Conservation (phyloP, 2,797 vertebrate genomes). For the Channa striata region DNA sequence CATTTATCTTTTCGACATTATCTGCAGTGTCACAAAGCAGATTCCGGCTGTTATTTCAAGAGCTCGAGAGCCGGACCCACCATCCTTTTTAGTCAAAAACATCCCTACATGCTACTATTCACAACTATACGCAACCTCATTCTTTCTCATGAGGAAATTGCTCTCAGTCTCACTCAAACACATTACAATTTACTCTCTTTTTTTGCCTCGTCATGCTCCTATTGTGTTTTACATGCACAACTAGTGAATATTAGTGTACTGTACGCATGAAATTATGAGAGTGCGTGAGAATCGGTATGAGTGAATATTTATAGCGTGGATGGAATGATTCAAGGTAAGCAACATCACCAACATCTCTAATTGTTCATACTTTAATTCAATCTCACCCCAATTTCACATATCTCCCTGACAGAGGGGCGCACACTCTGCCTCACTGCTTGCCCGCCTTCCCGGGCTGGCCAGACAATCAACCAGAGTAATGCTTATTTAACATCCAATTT, state of each 20-base stretch:
- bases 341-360: slow-evolving; percentile 72
- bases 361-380: slow-evolving; percentile 85
- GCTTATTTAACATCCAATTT: slow-evolving; percentile 90
- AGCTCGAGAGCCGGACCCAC: neutral
- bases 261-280: neutral
- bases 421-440: slow-evolving; percentile 69
- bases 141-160: too few relatives aligned
- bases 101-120: neutral
- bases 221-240: neutral
- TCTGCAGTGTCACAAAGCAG: neutral
- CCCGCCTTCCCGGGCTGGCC: slow-evolving; percentile 72
- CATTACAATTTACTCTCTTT: too few relatives aligned
- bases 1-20: slow-evolving; percentile 11
- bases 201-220: too few relatives aligned
- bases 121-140: neutral
- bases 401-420: slow-evolving; percentile 67
- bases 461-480: slow-evolving; percentile 85
- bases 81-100: slow-evolving; percentile 6
- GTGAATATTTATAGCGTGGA: slow-evolving; percentile 22
- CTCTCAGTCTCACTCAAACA: neutral
- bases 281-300: neutral
- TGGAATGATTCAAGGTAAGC: slow-evolving; percentile 59
- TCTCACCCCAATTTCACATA: slow-evolving; percentile 84
- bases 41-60: slow-evolving; percentile 18
- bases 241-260: neutral